A percentile compares a stretch with the other conserved stretches of the same genome.
These are phyloP conservation scores for Coremacera marginata DNA, from an alignment of 2,888 invertebrate genomes.

Conservation along the genomic window DNA sequence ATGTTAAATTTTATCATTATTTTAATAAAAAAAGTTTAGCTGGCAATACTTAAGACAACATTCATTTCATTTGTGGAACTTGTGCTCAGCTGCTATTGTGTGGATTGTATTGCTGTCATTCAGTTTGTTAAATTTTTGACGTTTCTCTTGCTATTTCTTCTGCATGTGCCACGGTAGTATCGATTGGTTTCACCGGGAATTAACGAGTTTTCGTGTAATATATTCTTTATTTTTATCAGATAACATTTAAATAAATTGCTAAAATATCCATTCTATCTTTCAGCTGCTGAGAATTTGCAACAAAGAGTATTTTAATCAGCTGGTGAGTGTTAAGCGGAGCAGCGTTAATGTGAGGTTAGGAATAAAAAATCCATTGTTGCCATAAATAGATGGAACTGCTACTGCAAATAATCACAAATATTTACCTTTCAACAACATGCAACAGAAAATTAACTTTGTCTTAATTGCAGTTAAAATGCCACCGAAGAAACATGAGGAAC, in stretches of 20 bases:
- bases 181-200: constrained; percentile 42
- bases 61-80: background rate
- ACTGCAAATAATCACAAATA: background rate
- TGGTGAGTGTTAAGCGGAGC: constrained; percentile 6
- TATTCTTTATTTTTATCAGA: constrained; percentile 22
- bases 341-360: constrained; percentile 44
- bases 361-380: constrained; percentile 31
- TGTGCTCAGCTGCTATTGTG: background rate
- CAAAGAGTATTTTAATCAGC: background rate
- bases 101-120: background rate
- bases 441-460: background rate
- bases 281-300: background rate
- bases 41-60: background rate
- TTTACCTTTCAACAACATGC: background rate
- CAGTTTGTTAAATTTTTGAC: constrained; percentile 41
- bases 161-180: constrained; percentile 33
- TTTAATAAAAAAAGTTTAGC: background rate
- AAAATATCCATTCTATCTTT: too few relatives aligned
- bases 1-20: too few relatives aligned
- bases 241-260: background rate
- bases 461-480: constrained; percentile 65
- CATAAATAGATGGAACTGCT: constrained; percentile 32
- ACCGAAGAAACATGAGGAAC: constrained; percentile 91
- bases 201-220: constrained; percentile 31
- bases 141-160: constrained; percentile 40